A percentile compares a stretch with the other conserved stretches of the same genome.
Conservation (phyloP, 2,888 invertebrate species). For the Zygaena filipendulae region DNA sequence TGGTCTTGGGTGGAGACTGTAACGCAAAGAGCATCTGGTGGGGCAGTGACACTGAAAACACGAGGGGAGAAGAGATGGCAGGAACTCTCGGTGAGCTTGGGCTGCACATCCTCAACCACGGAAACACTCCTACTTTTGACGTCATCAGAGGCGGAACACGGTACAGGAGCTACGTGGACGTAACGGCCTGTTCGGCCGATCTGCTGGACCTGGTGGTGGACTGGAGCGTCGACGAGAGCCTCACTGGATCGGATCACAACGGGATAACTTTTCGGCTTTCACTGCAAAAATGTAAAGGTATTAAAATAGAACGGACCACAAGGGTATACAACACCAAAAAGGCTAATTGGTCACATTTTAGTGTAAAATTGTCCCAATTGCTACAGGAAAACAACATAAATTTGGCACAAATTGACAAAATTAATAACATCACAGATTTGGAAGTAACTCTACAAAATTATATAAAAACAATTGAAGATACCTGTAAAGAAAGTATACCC, state of each 20-base stretch:
- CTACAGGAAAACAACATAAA: not conserved
- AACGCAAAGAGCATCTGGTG: conserved; percentile 15
- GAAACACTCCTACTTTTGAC: conserved; percentile 10
- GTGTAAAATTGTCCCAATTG: conserved; percentile 1
- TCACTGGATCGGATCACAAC: conserved; percentile 12
- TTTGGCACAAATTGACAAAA: conserved; percentile 1
- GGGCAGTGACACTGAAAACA: conserved; percentile 12
- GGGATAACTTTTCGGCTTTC: conserved; percentile 3
- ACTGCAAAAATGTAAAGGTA: not conserved
- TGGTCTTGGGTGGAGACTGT: conserved; percentile 9
- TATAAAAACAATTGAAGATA: conserved; percentile 2
- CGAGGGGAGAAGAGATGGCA: conserved; percentile 10
- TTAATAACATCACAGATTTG: not conserved
- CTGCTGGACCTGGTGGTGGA: conserved; percentile 3
- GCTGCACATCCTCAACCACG: conserved; percentile 7
- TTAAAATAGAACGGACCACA: conserved; percentile 1
- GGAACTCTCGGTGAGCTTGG: conserved; percentile 4
- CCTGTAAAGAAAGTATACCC: conserved; percentile 1
- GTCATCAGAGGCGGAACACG: conserved; percentile 7
- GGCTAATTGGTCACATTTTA: conserved; percentile 9
- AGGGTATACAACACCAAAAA: conserved; percentile 11
- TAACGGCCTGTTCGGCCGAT: conserved; percentile 6
- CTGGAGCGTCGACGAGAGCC: conserved; percentile 6
- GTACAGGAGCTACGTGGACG: conserved; percentile 6
- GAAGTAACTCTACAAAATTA: conserved; percentile 3